phyloP scores from a whole-genome alignment of 1,140 invertebrate genomes.

The Oppia nitens region DNA sequence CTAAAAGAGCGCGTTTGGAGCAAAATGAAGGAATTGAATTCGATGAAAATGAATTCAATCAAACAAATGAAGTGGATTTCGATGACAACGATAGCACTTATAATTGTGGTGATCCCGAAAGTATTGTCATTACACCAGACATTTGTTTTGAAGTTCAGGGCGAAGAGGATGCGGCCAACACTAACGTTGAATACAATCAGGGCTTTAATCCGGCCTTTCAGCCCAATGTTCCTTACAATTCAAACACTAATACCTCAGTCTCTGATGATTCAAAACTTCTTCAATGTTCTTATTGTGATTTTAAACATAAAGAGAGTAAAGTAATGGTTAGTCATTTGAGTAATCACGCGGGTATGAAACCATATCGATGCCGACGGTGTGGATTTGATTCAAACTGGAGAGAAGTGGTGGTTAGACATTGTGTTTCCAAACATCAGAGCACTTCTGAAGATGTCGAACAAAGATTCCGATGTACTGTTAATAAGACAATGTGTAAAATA shows the following conservation, averaged over 20 bases:
- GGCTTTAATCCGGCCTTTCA: constrained; percentile 13
- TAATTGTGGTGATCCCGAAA: constrained; percentile 11
- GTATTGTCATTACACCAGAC: constrained; percentile 20
- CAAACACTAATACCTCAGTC: constrained; percentile 21
- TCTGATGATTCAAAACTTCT: constrained; percentile 22
- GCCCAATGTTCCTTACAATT: constrained; percentile 19
- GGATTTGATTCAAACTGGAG: constrained; percentile 58
- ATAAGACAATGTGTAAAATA: background rate
- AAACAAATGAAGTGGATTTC: constrained; percentile 17
- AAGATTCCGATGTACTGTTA: constrained; percentile 18
- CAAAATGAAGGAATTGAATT: background rate
- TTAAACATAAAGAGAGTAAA: constrained; percentile 42
- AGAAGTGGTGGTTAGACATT: constrained; percentile 43
- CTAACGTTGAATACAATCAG: constrained; percentile 10
- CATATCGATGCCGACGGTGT: constrained; percentile 53
- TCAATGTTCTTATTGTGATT: constrained; percentile 22
- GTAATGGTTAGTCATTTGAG: constrained; percentile 39
- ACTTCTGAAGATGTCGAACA: constrained; percentile 17
- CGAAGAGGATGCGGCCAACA: constrained; percentile 18
- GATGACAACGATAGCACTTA: constrained; percentile 6
- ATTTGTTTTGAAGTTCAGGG: constrained; percentile 17
- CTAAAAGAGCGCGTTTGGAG: background rate
- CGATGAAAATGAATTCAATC: constrained; percentile 13
- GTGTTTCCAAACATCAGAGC: constrained; percentile 14
- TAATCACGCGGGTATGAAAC: constrained; percentile 18